These are phyloP conservation scores for Craseonycteris thonglongyai DNA, from an alignment of 2,113 vertebrate genomes.

Conservation along the genomic window DNA sequence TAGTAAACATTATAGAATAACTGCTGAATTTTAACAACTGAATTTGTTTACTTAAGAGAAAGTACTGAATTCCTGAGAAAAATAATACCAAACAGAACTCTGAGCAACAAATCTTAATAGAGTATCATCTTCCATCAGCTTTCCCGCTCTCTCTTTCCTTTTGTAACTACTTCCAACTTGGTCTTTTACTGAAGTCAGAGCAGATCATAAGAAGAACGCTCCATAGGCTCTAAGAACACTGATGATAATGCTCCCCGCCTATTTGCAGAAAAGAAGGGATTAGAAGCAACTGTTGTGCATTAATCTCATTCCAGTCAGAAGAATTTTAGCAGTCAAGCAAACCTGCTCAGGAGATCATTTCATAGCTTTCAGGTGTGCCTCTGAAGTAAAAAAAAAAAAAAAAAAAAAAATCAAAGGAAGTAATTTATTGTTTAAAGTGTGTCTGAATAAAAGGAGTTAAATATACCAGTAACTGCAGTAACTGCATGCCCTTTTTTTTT, in stretches of 20 bases:
- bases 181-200: neutral
- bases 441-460: neutral
- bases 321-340: neutral
- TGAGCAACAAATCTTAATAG: neutral
- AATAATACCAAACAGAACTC: neutral
- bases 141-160: neutral
- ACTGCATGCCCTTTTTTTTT: neutral
- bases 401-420: neutral
- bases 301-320: neutral
- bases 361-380: neutral
- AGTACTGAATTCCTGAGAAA: neutral
- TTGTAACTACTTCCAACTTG: neutral
- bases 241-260: neutral
- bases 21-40: neutral
- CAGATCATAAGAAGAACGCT: neutral
- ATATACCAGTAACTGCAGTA: neutral
- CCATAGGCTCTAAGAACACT: neutral
- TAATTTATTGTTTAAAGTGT: neutral
- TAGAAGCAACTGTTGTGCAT: neutral
- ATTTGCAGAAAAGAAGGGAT: neutral
- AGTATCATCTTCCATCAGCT: neutral
- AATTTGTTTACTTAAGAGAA: neutral
- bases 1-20: neutral
- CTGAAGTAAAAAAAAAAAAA: neutral
- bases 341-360: neutral